These are phyloP conservation scores for Collichthys lucidus DNA, from an alignment of 2,113 vertebrate species.

Conservation along the genomic window DNA sequence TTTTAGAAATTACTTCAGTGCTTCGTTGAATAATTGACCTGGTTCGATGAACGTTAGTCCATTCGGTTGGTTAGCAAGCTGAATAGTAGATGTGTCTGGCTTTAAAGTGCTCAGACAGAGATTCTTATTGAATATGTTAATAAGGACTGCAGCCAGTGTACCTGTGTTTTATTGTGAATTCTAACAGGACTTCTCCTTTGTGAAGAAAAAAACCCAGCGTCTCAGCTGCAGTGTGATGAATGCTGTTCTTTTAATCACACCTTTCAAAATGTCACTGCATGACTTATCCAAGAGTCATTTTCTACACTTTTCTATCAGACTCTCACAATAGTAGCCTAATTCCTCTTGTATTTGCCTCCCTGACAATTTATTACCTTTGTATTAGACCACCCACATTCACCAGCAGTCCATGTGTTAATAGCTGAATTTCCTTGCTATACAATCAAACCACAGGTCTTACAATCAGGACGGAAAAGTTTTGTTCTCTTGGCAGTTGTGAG, in stretches of 20 bases:
- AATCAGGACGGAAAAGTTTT: background rate
- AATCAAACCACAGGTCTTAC: background rate
- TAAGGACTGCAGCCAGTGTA: background rate
- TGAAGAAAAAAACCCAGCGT: background rate
- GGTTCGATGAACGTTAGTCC: background rate
- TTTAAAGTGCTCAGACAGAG: background rate
- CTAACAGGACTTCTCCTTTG: background rate
- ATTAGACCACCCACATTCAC: background rate
- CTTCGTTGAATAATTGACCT: background rate
- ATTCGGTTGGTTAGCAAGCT: background rate
- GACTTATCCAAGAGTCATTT: background rate
- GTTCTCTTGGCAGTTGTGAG: background rate
- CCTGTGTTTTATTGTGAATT: background rate
- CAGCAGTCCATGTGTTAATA: background rate
- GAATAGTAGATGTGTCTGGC: no score
- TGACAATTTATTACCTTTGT: no score
- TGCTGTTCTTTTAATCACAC: constrained; percentile 10
- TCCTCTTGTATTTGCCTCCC: background rate
- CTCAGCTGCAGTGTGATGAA: background rate
- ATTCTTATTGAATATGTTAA: no score
- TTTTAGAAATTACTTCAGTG: background rate
- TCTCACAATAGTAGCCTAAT: background rate
- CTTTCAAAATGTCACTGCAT: constrained; percentile 6
- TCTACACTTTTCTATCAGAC: background rate
- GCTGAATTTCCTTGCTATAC: no score